Evolutionary conservation across 2,888 invertebrate genomes (phyloP), one percentile per base, ranked within the genome.

Genomic region (Hydraecia micacea): DNA sequence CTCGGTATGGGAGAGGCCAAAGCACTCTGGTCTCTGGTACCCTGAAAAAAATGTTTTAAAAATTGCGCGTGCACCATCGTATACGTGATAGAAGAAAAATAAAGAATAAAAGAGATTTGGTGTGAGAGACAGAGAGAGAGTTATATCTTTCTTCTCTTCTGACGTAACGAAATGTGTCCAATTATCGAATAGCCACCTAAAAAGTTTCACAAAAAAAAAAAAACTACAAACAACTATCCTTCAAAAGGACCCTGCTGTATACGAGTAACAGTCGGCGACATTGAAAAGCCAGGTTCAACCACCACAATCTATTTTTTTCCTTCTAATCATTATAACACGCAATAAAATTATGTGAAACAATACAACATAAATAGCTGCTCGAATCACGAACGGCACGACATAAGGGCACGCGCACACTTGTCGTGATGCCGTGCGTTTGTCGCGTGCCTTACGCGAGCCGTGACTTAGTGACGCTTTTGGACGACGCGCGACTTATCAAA

Each of bases 361-460:
- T 88, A 77, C 81, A 42, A 83, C 75, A 81, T 84, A 86, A 91
- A 91, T 90, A 90, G 87, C 85, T 82, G 84, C 65, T 83, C 42
- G 65, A 67, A 87, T 88, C 93, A 93, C 93, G 94, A 91, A 90
- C 91, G 75, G 90, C 95, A 95, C 95, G 95, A 95, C 90, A 63
- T 91, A 86, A 91, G 89, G 91, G 90, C 95, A 94, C 93, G 94
- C 91, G 86, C 92, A 91, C 91, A 92, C 90, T 79, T 80, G 90
- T 93, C 95, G 94, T 94, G 93, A 88, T 89, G 83, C 71, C 86
- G 92, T 91, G 90, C 91, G 92, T 91, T 89, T 91, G 94, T 93
- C 94, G 93, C 94, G 94, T 94, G 95, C 94, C 92, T 92, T 92
- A 92, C 89, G 73, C 65, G 73, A 79, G 84, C 85, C 88, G 91